Percentiles rank a stretch among this genome's conserved stretches.
Conservation (phyloP, 2,797 vertebrate species). For the Acomys russatus region DNA sequence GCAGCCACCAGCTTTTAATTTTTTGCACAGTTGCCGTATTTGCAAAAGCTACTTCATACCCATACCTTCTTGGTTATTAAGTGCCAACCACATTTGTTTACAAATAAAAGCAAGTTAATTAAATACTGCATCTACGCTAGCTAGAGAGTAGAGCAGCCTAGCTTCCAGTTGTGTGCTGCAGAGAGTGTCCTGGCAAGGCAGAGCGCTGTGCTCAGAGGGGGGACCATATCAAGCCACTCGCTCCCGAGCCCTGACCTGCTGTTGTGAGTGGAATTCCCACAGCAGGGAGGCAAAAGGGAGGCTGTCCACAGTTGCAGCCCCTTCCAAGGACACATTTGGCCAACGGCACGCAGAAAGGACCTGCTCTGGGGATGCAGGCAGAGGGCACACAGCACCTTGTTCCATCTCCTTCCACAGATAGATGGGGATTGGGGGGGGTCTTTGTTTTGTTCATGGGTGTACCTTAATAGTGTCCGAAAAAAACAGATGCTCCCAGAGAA, state of each 20-base stretch:
- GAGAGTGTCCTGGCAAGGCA: not conserved
- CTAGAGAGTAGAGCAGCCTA: not conserved
- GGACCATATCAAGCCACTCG: not conserved
- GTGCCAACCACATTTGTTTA: slow-evolving; percentile 44
- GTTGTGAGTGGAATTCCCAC: not conserved
- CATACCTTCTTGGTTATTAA: slow-evolving; percentile 37
- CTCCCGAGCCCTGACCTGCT: not conserved
- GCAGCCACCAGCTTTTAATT: not conserved
- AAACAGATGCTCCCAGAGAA: not conserved
- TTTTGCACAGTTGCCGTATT: not conserved
- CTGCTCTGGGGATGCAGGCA: not conserved
- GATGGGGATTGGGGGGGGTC: not conserved
- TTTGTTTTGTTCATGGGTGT: not conserved
- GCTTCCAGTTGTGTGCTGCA: too few relatives aligned
- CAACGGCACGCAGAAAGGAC: not conserved
- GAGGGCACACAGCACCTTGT: not conserved
- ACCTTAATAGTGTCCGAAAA: not conserved
- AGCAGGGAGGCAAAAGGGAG: not conserved
- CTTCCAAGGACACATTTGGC: not conserved
- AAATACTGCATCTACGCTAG: not conserved
- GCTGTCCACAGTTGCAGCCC: not conserved
- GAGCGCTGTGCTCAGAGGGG: not conserved
- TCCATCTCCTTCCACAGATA: not conserved
- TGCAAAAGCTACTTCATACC: not conserved
- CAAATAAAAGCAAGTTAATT: slow-evolving; percentile 43